Conservation (phyloP, 1,140 invertebrate genomes). For the Acromyrmex echinatior region DNA sequence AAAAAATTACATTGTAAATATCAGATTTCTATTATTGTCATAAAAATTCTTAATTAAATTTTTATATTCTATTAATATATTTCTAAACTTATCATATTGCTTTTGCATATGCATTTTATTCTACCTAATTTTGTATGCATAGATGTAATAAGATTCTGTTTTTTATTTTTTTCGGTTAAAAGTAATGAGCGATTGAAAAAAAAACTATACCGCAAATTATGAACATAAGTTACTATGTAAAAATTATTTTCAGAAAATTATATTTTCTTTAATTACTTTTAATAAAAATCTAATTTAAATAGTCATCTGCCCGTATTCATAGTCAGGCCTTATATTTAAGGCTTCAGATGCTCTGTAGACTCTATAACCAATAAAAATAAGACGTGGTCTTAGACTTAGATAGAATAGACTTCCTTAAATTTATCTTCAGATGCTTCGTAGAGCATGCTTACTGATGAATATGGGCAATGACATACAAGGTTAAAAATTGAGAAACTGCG, state of each 20-base stretch:
- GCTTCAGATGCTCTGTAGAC: too few species aligned
- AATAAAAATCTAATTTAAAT: constrained; percentile 8
- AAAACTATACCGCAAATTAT: not conserved
- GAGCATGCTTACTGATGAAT: too few species aligned
- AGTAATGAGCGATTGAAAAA: not conserved
- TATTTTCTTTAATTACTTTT: not conserved
- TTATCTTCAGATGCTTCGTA: too few species aligned
- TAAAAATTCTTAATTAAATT: not conserved
- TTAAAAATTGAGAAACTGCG: not conserved
- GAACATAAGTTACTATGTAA: not conserved
- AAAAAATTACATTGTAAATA: not conserved
- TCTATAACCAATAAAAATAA: too few species aligned
- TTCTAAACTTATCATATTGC: not conserved
- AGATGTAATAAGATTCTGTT: not conserved
- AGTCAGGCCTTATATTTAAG: too few species aligned
- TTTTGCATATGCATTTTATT: not conserved
- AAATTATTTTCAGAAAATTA: constrained; percentile 23
- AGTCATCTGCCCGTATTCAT: too few species aligned
- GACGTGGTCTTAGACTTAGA: too few species aligned
- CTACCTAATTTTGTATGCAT: not conserved
- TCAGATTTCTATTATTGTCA: not conserved
- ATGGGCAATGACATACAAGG: not conserved
- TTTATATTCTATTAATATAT: not conserved
- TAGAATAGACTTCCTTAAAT: too few species aligned
- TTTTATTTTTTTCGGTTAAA: not conserved